phyloP scores from a whole-genome alignment of 2,797 vertebrate species.

The Parauchenoglanis punctatus region DNA sequence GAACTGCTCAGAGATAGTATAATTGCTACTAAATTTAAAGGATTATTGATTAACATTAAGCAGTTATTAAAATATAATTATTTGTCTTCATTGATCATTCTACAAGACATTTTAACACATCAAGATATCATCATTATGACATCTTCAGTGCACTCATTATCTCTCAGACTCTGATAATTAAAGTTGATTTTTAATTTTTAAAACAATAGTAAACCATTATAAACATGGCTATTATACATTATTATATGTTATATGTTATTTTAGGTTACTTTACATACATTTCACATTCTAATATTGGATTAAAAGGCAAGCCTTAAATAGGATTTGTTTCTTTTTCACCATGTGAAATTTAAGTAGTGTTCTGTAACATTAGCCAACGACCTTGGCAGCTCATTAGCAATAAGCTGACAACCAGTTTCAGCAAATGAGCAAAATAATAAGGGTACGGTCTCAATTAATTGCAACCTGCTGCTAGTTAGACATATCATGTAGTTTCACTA shows the following conservation, averaged over 20 bases:
- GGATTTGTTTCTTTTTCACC: constrained; percentile 34
- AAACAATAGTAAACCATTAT: not conserved
- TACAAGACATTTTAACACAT: not conserved
- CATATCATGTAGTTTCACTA: constrained; percentile 47
- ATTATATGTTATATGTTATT: not conserved
- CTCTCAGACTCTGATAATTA: too few species aligned
- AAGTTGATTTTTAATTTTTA: not conserved
- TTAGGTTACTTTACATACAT: not conserved
- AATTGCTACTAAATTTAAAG: not conserved
- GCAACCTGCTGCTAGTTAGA: constrained; percentile 60
- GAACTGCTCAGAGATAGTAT: not conserved
- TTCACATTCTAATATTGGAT: not conserved
- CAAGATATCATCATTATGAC: not conserved
- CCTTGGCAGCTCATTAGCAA: constrained; percentile 62
- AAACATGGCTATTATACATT: not conserved
- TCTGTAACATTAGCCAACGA: constrained; percentile 51
- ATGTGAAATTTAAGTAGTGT: constrained; percentile 50
- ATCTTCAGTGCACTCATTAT: not conserved
- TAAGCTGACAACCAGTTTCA: constrained; percentile 59
- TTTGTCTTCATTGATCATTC: not conserved
- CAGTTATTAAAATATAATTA: not conserved
- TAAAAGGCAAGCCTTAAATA: constrained; percentile 25
- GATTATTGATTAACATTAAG: not conserved
- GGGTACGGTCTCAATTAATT: constrained; percentile 60
- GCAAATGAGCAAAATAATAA: constrained; percentile 62